Evolutionary conservation across 2,888 invertebrate species (phyloP), one percentile per base, ranked within the genome.

Genomic region (Agonopterix subpropinquella): DNA sequence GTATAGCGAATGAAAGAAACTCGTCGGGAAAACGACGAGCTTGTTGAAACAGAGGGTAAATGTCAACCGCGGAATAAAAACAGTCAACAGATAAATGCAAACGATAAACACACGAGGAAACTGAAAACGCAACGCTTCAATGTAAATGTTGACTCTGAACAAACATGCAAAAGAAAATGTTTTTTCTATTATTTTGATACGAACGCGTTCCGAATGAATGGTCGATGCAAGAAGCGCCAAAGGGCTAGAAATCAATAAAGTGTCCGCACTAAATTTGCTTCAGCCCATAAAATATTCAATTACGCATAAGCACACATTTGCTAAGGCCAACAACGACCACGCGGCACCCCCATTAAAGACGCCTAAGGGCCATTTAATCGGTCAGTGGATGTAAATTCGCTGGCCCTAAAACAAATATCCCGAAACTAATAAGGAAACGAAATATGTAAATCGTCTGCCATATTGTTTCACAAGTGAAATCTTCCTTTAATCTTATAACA

Each of bases 401-500:
- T 74, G 75, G 83, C 84, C 86, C 88, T 79, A 87, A 87, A 86
- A 88, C 88, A 87, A 88, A 88, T 87, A 87, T 84, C 85, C 88
- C 86, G 77, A 86, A 88, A 87, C 87, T 88, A 88, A 88, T 87
- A 88, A 88, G 88, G 87, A 88, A 88, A 86, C 88, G 88, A 87
- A 88, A 88, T 88, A 88, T 87, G 88, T 88, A 88, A 88, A 88
- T 88, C 80, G 82, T 77, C 76, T 84, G 81, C 85, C 86, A 89
- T 89, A 88, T 88, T 87, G 89, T 88, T 88, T 83, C 85, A 82
- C 85, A 87, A 89, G 88, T 88, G 85, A 89, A 89, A 89, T 89
- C 89, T 89, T 89, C 88, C 88, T 87, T 88, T 89, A 89, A 89
- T 89, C 89, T 89, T 89, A 88, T 88, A 89, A 88, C 88, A 88